Evolutionary conservation across 2,888 invertebrate genomes (phyloP), one percentile per base, ranked within the genome.

Genomic region (Eupithecia tripunctaria): DNA sequence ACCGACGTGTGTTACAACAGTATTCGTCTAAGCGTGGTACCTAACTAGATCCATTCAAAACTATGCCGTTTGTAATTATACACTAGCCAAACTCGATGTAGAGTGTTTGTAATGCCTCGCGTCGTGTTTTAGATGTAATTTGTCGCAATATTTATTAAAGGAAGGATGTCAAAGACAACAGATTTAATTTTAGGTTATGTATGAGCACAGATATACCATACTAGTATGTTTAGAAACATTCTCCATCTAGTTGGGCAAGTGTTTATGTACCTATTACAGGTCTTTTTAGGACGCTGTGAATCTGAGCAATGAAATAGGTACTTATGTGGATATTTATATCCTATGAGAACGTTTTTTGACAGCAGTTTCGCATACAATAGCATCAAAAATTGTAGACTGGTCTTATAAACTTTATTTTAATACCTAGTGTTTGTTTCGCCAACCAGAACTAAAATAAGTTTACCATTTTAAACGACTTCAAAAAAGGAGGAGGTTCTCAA

Each of bases 1-100:
- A 77, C 78, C 78, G 80, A 25, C 72, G 78, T 86, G 86, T 84
- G 79, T 82, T 85, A 83, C 80, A 78, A 81, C 82, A 85, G 15
- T 18, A 62, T n/a, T 21, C 27, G 15, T 60, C 1, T 21, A 64
- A 60, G 14, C 36, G 38, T 41, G 64, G 64, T 41, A 64, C 38
- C 38, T 63, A 64, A 64, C 38, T 63, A 38, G 21, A 12, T 63
- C 32, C 36, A 36, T 36, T 64, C 36, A 64, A 64, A 64, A 63
- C 62, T 63, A n/a, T n/a, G n/a, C 12, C 27, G 5, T 32, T 8
- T 63, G 62, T 63, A 29, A 32, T n/a, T 36, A 32, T 43, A 41
- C 15, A 41, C 5, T 4, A 15, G 15, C 41, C 41, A 41, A 41
- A 15, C 15, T 41, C 41, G 41, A 15, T 15, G 41, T 41, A 15